Evolutionary conservation across 2,888 invertebrate species (phyloP).

Genomic region (Polietes domitor): DNA sequence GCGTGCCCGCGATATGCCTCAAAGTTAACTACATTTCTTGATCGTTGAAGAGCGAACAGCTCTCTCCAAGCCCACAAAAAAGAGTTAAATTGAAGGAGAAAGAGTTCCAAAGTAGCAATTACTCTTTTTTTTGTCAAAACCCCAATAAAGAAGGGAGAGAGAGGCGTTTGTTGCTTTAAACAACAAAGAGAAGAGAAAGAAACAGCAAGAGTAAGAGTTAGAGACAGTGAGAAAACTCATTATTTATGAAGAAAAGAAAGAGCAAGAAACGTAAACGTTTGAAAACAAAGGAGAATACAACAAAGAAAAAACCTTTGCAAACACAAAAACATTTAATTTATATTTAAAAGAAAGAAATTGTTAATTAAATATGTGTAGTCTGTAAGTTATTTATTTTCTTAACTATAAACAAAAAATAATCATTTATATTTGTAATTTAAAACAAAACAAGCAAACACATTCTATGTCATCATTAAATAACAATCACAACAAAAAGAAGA

Average conservation of each 20-base stretch:
- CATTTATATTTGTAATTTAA: neutral
- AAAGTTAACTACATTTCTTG: slow-evolving; percentile 73
- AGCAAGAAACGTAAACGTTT: slow-evolving; percentile 1
- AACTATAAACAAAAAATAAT: slow-evolving; percentile 38
- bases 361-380: slow-evolving; percentile 57
- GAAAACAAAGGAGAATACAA: slow-evolving; percentile 38
- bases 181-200: neutral
- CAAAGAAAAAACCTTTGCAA: slow-evolving; percentile 20
- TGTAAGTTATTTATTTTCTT: slow-evolving; percentile 65
- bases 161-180: too few relatives aligned
- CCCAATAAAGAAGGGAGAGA: neutral
- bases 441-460: slow-evolving; percentile 19
- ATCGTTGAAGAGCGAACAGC: neutral
- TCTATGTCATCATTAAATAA: slow-evolving; percentile 15
- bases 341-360: slow-evolving; percentile 35
- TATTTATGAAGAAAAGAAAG: neutral
- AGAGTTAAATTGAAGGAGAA: neutral
- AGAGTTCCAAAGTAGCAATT: neutral
- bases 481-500: neutral
- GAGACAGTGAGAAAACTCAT: neutral
- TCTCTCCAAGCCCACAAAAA: neutral
- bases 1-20: slow-evolving; percentile 82
- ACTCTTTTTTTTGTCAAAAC: neutral
- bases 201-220: neutral
- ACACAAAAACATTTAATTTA: neutral